phyloP scores from a whole-genome alignment of 1,140 invertebrate genomes.

The Neodiprion lecontei region DNA sequence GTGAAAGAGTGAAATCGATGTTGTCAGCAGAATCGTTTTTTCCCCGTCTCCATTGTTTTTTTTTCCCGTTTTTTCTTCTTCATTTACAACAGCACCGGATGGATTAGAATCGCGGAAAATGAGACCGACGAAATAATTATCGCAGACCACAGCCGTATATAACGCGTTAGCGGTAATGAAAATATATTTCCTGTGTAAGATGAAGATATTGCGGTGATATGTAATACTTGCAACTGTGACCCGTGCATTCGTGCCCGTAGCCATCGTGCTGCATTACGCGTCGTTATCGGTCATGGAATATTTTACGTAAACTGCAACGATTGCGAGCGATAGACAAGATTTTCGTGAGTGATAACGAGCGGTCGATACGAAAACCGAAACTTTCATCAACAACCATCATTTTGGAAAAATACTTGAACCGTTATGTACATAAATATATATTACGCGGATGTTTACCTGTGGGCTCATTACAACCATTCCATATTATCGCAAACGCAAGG shows the following conservation, averaged over 20 bases:
- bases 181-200: neutral
- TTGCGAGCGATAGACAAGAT: too few relatives aligned
- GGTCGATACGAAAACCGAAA: too few relatives aligned
- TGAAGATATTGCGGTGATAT: neutral
- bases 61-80: neutral
- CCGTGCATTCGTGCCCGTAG: neutral
- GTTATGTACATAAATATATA: too few relatives aligned
- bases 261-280: too few relatives aligned
- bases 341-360: too few relatives aligned
- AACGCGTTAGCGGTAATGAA: neutral
- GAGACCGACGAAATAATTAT: neutral
- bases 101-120: neutral
- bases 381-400: too few relatives aligned
- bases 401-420: too few relatives aligned
- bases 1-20: constrained; percentile 5
- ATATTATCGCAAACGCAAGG: too few relatives aligned
- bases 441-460: too few relatives aligned
- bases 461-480: too few relatives aligned
- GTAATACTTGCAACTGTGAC: neutral
- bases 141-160: neutral
- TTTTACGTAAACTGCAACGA: too few relatives aligned
- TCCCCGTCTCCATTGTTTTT: neutral
- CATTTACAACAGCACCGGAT: neutral
- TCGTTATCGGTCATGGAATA: too few relatives aligned
- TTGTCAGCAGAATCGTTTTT: neutral